phyloP scores from a whole-genome alignment of 1,140 invertebrate species.

The Gryllus bimaculatus region DNA sequence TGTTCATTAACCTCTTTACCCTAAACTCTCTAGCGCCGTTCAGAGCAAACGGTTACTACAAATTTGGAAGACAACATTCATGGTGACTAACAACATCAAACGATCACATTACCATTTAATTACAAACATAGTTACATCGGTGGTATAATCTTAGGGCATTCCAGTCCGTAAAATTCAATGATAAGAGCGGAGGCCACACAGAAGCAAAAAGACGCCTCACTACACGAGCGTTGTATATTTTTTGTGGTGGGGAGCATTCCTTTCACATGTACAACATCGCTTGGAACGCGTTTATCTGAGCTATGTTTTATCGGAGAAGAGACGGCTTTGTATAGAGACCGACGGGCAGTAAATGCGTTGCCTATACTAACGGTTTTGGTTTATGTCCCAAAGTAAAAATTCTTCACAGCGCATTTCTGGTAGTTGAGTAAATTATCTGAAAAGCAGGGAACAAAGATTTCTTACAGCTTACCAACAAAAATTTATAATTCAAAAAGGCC shows the following conservation, averaged over 20 bases:
- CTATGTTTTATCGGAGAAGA: neutral
- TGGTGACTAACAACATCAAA: too few species aligned
- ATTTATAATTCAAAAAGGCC: neutral
- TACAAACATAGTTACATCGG: too few species aligned
- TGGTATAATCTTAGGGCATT: too few species aligned
- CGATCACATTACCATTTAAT: too few species aligned
- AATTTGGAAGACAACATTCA: too few species aligned
- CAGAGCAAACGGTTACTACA: too few species aligned
- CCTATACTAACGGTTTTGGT: neutral
- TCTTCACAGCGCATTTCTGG: neutral
- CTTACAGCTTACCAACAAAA: neutral
- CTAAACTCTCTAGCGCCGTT: too few species aligned
- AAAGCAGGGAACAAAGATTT: neutral
- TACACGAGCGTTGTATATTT: neutral
- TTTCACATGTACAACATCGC: neutral
- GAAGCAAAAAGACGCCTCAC: too few species aligned
- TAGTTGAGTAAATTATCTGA: neutral
- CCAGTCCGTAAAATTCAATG: neutral
- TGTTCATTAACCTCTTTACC: too few species aligned
- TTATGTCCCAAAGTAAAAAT: neutral
- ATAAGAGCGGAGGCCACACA: neutral
- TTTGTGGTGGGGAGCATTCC: neutral
- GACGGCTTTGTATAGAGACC: neutral
- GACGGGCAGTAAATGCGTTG: neutral
- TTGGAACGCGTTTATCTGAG: neutral